Percentiles rank a stretch among this genome's conserved stretches.
These are phyloP conservation scores for Suricata suricatta DNA, from an alignment of 2,113 vertebrate species.

Conservation along the genomic window DNA sequence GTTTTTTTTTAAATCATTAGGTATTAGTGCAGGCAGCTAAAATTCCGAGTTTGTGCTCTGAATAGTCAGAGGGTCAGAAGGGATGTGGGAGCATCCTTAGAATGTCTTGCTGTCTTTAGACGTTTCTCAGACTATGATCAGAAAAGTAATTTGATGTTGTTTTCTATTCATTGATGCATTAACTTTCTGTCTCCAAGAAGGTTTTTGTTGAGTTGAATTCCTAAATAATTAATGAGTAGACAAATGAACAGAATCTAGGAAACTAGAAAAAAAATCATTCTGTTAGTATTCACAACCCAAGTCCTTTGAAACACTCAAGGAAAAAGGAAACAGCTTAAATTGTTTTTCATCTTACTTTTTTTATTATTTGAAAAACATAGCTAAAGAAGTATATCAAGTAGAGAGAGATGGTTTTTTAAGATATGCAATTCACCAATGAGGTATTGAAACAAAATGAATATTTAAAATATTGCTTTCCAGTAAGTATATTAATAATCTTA, in stretches of 20 bases:
- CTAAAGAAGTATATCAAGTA: background rate
- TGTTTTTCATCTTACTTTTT: background rate
- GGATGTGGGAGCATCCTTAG: background rate
- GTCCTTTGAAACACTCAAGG: slow-evolving; percentile 2
- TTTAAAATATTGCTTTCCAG: background rate
- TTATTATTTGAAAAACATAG: background rate
- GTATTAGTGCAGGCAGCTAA: background rate
- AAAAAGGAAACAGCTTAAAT: background rate
- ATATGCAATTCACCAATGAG: background rate
- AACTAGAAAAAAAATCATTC: background rate
- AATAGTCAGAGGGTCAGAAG: background rate
- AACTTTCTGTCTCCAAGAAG: background rate
- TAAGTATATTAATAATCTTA: background rate
- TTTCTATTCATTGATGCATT: background rate
- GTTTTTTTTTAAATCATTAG: background rate
- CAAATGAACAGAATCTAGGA: background rate
- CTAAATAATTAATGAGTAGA: background rate
- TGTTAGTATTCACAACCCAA: background rate
- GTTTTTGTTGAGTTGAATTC: slow-evolving; percentile 26
- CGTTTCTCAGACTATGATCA: background rate
- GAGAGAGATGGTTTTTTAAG: background rate
- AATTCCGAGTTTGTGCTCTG: background rate
- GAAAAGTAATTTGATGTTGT: background rate
- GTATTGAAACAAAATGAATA: background rate
- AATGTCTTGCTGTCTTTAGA: background rate